Conservation (phyloP, 1,140 invertebrate species). For the Drosophila sproati region DNA sequence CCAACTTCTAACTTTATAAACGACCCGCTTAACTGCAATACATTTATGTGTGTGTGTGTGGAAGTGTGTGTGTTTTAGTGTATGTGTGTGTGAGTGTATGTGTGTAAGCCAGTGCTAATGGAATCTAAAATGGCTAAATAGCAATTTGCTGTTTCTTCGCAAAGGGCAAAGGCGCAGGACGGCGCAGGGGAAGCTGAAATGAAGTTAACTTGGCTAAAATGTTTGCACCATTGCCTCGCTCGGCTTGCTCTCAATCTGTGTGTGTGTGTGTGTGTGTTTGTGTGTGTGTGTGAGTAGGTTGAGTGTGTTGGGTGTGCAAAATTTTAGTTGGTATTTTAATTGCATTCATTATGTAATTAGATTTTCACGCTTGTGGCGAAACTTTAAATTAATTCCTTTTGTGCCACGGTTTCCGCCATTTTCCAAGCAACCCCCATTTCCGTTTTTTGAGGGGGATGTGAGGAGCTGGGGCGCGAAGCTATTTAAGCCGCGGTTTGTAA, state of each 20-base stretch:
- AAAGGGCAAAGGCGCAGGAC: constrained; percentile 41
- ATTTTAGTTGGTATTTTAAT: constrained; percentile 68
- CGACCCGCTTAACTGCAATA: constrained; percentile 6
- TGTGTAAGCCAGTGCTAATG: constrained; percentile 62
- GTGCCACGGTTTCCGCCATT: constrained; percentile 74
- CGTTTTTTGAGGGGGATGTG: not conserved
- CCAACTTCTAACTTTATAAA: not conserved
- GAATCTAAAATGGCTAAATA: constrained; percentile 82
- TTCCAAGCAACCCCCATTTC: constrained; percentile 44
- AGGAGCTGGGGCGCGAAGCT: constrained; percentile 3
- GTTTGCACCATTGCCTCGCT: constrained; percentile 31
- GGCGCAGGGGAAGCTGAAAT: constrained; percentile 1
- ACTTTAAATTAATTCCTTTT: constrained; percentile 83
- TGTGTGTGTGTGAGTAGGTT: constrained; percentile 25
- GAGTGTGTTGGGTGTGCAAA: constrained; percentile 2
- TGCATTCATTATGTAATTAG: constrained; percentile 82
- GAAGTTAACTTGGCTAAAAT: constrained; percentile 47
- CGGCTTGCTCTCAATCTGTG: not conserved
- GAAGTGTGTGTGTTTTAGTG: constrained; percentile 7
- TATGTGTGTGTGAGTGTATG: constrained; percentile 22
- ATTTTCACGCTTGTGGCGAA: constrained; percentile 74
- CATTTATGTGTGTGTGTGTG: not conserved
- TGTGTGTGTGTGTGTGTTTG: constrained; percentile 23
- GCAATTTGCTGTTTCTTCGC: constrained; percentile 75
- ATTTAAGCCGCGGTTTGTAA: constrained; percentile 32